These are phyloP conservation scores for Erinaceus europaeus DNA, from an alignment of 2,113 vertebrate species.

Conservation along the genomic window DNA sequence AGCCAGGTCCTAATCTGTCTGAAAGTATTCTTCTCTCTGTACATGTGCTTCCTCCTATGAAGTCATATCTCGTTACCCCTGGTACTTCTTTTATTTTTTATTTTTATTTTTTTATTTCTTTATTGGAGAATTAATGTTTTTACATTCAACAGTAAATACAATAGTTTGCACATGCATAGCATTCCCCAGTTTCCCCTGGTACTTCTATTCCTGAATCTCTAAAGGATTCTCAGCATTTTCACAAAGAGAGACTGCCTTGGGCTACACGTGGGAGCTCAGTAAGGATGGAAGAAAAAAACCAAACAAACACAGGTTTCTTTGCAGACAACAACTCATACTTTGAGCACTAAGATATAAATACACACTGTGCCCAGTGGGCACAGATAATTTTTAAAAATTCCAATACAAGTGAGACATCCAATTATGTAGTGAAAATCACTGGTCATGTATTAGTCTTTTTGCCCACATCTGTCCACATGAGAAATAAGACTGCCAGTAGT, in stretches of 20 bases:
- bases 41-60: not conserved
- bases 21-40: not conserved
- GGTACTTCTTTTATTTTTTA: not conserved
- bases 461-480: slow-evolving; percentile 42
- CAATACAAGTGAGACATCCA: not conserved
- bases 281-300: slow-evolving; percentile 34
- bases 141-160: too few relatives aligned
- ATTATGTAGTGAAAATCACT: slow-evolving; percentile 2
- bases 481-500: slow-evolving; percentile 22
- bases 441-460: slow-evolving; percentile 11
- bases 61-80: not conserved
- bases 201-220: not conserved
- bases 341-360: slow-evolving; percentile 45
- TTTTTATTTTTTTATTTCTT: too few relatives aligned
- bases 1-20: not conserved
- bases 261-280: not conserved
- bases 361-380: not conserved
- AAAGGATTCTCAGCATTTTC: not conserved
- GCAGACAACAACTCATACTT: slow-evolving; percentile 39
- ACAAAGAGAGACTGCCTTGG: not conserved
- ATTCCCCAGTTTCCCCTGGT: not conserved
- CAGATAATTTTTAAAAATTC: slow-evolving; percentile 4
- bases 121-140: too few relatives aligned
- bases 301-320: not conserved
- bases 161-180: too few relatives aligned